Conservation (phyloP, 2,888 invertebrate genomes). For the Clusia tigrina region DNA sequence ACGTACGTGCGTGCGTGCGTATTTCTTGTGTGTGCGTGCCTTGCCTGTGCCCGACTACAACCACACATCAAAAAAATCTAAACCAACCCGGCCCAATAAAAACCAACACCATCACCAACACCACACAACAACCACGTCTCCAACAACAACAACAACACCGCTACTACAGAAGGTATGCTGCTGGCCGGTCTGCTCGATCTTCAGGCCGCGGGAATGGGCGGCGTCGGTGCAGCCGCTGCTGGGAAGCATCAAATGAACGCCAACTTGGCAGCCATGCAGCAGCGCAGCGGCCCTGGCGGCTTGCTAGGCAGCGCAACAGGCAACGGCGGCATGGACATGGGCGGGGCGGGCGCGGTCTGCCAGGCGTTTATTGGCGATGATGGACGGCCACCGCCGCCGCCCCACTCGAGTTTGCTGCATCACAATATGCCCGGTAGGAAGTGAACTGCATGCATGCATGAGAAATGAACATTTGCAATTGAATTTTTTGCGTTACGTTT, state of each 20-base stretch:
- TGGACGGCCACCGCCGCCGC: constrained; percentile 75
- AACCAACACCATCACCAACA: background rate
- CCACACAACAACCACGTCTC: constrained; percentile 23
- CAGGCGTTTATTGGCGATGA: constrained; percentile 64
- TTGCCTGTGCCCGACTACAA: no score
- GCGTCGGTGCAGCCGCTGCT: constrained; percentile 35
- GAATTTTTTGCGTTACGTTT: constrained; percentile 9
- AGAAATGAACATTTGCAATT: background rate
- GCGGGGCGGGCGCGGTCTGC: constrained; percentile 31
- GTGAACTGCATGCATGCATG: background rate
- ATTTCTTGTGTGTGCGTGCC: no score
- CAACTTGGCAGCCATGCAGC: constrained; percentile 47
- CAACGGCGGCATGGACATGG: constrained; percentile 31
- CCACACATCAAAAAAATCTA: background rate
- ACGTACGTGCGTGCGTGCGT: no score
- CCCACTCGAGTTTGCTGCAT: constrained; percentile 78
- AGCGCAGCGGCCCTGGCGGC: constrained; percentile 52
- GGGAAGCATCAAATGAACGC: constrained; percentile 27
- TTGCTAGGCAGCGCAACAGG: constrained; percentile 46
- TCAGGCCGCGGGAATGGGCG: constrained; percentile 36
- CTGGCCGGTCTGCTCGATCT: constrained; percentile 50
- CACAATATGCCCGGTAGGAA: constrained; percentile 26
- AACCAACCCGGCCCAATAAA: background rate
- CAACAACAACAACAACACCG: constrained; percentile 11
- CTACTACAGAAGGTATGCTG: constrained; percentile 49